Base-by-base conservation (phyloP, 2,113 vertebrate species). In the Saguinus midas region DNA sequence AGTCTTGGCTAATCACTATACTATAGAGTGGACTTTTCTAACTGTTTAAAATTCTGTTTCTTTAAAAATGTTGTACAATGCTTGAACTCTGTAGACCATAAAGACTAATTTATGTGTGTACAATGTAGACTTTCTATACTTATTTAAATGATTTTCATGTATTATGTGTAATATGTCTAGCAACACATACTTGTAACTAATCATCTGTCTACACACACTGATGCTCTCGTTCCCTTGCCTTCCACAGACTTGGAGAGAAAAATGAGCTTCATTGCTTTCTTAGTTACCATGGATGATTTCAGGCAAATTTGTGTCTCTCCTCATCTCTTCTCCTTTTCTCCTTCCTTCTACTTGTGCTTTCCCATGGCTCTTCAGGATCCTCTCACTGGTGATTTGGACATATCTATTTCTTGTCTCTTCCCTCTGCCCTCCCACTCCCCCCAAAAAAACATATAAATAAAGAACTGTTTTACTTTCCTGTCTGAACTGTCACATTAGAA, bases 51-150 rank as follows among this genome's bases (percentile, higher is more conserved):
- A 29, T 93, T 97, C 45, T 76, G 12, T 86, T 80, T 55, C 52
- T 91, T 90, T 89, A 96, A 90, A 58, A 87, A 80, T 52, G 21
- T 81, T 86, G 40, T 73, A 40, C 89, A 90, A 80, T 93, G 35
- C 52, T 88, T 97, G 81, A 81, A 94, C 83, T 93, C 57, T 97
- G 2, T 64, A 70, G n/a, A 13, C 79, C 52, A 11, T 61, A 48
- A 96, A 90, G 25, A 66, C 27, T 78, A 72, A 84, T 95, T 82
- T 79, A 68, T 85, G 50, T 90, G n/a, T 96, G 48, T 35, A 50
- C 10, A 76, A 18, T 85, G 64, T 61, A 92, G 76, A 88, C 27
- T 87, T 78, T 79, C 92, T 90, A 35, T 84, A 86, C 7, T 90
- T 37, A 50, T 35, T 83, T 20, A 94, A 96, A 87, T 92, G 18